phyloP scores from a whole-genome alignment of 1,140 invertebrate genomes.

The Neotoxoptera formosana region DNA sequence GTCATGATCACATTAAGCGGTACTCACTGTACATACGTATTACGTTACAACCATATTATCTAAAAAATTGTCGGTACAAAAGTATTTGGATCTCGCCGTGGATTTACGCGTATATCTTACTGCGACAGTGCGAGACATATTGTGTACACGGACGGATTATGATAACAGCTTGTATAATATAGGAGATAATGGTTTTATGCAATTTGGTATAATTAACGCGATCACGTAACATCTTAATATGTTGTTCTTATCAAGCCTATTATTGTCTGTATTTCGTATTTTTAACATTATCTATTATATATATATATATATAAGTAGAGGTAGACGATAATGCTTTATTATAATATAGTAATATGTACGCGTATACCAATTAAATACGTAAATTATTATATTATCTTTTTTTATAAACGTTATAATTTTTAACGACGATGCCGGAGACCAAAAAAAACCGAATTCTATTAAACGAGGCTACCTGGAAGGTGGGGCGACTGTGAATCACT shows the following conservation, averaged over 20 bases:
- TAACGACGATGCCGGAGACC: background rate
- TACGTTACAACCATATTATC: background rate
- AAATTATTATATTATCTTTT: slow-evolving; percentile 2
- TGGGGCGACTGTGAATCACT: background rate
- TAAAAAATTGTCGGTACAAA: background rate
- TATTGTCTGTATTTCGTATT: slow-evolving; percentile 1
- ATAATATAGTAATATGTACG: background rate
- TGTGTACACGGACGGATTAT: background rate
- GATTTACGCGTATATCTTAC: background rate
- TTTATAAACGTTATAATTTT: slow-evolving; percentile 12
- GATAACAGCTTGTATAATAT: background rate
- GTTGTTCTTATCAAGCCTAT: background rate
- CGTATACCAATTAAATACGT: background rate
- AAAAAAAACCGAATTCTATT: background rate
- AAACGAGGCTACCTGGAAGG: background rate
- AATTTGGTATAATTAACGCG: background rate
- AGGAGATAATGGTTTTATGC: background rate
- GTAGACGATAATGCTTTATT: background rate
- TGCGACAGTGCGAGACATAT: background rate
- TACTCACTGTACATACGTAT: background rate
- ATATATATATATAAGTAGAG: too few species aligned
- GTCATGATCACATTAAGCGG: too few species aligned
- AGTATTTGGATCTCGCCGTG: background rate
- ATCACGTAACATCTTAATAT: background rate
- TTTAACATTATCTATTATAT: background rate